These are phyloP conservation scores for Meriones psammophilus DNA, from an alignment of 2,797 vertebrate species.

Conservation along the genomic window DNA sequence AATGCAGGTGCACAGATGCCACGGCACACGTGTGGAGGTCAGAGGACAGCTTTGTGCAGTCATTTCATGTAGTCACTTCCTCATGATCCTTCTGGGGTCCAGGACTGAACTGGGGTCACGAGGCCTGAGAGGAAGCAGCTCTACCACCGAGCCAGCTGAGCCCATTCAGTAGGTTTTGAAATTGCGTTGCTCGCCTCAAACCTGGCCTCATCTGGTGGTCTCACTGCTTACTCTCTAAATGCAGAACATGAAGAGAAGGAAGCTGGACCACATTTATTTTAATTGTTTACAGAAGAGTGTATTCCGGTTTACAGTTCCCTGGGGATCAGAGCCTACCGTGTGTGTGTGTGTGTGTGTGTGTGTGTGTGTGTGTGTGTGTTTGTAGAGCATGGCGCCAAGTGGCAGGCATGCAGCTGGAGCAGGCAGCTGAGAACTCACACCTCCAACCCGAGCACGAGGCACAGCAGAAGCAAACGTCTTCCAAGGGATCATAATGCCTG, in stretches of 20 bases:
- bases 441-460: neutral
- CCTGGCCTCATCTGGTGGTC: neutral
- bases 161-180: conserved; percentile 1
- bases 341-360: too few relatives aligned
- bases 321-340: neutral
- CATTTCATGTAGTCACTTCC: neutral
- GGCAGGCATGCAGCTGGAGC: too few relatives aligned
- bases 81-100: neutral
- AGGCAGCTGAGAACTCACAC: neutral
- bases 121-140: neutral
- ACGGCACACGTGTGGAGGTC: neutral
- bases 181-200: neutral
- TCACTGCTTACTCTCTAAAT: conserved; percentile 58
- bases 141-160: too few relatives aligned
- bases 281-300: neutral
- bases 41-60: neutral
- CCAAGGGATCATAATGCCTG: conserved; percentile 39
- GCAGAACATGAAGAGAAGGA: conserved; percentile 31
- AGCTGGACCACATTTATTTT: neutral
- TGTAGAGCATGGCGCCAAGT: too few relatives aligned
- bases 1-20: neutral
- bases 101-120: neutral
- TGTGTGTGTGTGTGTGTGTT: too few relatives aligned
- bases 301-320: neutral
- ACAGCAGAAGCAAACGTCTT: conserved; percentile 54